Base-by-base conservation (phyloP, 2,113 vertebrate species). In the Bombycilla garrulus region DNA sequence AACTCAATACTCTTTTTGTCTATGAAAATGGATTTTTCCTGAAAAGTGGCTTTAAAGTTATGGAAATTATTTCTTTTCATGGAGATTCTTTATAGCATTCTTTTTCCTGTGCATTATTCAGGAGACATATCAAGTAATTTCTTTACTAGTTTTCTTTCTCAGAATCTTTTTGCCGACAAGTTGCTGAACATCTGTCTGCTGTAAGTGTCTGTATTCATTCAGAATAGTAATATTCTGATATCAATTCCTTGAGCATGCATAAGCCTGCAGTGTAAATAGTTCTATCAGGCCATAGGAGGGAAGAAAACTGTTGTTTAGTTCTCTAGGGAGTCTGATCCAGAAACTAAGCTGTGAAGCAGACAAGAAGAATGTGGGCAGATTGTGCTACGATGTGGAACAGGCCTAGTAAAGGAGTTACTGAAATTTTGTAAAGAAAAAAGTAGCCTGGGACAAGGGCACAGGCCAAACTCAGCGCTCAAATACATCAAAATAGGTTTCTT, bases 191-290 rank as follows among this genome's bases (percentile, higher is more conserved):
- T 21, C 23, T 50, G 22, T 74, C 70, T 78, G 45, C 54, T 85
- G 0, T 57, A 35, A 60, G 48, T 69, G 19, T 85, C 38, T 51
- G 25, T 53, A 71, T 88, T 88, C 7, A 51, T 82, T 71, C 56
- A 62, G 73, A 85, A 47, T 33, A 54, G 5, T 26, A 44, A 73
- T 40, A 35, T 53, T 45, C 10, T 19, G 14, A 1, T 67, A 79
- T 36, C 0, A 0, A 57, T 36, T 71, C 18, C 19, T 58, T 58
- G 14, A 56, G 21, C 47, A 35, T 33, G 33, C 10, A 1, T 60
- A 50, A 42, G 8, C 67, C 44, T 85, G 66, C 35, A 72, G 15
- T 45, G 47, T 77, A 70, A 81, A 74, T 87, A 53, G 9, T 65
- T 91, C 28, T 84, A 0, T 87, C 77, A 61, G 10, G 23, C 42